These are phyloP conservation scores for Atrina japonica DNA, from an alignment of 2,888 invertebrate species.

Conservation along the genomic window DNA sequence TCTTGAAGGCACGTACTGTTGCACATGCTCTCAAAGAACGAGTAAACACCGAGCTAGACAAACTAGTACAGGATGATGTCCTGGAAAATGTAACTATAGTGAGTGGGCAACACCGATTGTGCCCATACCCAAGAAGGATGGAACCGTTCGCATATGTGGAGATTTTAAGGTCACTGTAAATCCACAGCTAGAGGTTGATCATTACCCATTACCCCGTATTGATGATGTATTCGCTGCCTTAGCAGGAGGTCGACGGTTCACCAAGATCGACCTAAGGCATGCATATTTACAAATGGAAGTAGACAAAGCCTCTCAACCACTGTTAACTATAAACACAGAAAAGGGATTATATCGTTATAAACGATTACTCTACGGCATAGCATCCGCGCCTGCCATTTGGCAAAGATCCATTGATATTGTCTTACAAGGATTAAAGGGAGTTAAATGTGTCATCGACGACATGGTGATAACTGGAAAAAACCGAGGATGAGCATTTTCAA, in stretches of 20 bases:
- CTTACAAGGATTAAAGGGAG: slow-evolving; percentile 20
- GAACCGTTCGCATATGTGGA: slow-evolving; percentile 38
- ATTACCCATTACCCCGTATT: slow-evolving; percentile 44
- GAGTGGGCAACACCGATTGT: slow-evolving; percentile 37
- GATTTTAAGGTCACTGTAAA: slow-evolving; percentile 51
- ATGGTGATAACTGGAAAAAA: slow-evolving; percentile 35
- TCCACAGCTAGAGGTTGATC: slow-evolving; percentile 22
- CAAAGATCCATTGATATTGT: slow-evolving; percentile 64
- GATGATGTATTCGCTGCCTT: slow-evolving; percentile 56
- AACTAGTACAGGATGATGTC: slow-evolving; percentile 16
- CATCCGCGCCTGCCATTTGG: slow-evolving; percentile 59
- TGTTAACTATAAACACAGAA: slow-evolving; percentile 27
- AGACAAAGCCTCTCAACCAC: slow-evolving; percentile 1
- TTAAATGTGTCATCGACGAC: slow-evolving; percentile 31
- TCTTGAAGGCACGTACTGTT: slow-evolving; percentile 29
- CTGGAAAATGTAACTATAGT: slow-evolving; percentile 18
- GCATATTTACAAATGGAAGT: slow-evolving; percentile 14
- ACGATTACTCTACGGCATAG: slow-evolving; percentile 13
- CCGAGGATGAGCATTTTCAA: slow-evolving; percentile 21
- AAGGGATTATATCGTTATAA: slow-evolving; percentile 25
- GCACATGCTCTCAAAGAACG: slow-evolving; percentile 19
- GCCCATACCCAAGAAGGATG: slow-evolving; percentile 20
- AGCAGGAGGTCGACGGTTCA: slow-evolving; percentile 44
- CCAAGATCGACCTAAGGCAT: slow-evolving; percentile 39
- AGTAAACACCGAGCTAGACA: slow-evolving; percentile 17